A percentile compares a stretch with the other conserved stretches of the same genome.
Conservation (phyloP, 1,140 invertebrate species). For the Argopecten irradians region DNA sequence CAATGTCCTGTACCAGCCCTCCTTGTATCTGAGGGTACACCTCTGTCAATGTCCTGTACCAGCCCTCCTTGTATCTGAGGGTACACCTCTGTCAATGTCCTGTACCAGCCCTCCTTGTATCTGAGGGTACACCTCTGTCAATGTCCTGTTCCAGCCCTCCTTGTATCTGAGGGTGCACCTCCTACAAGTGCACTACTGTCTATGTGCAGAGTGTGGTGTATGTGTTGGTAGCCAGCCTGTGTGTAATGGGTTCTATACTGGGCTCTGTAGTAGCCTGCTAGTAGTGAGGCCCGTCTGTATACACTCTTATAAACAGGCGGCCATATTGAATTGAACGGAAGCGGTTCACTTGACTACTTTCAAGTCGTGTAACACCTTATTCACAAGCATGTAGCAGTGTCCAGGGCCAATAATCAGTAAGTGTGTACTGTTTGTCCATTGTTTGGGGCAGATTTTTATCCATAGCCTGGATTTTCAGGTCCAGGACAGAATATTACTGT, state of each 20-base stretch:
- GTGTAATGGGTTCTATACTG: background rate
- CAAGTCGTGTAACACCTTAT: background rate
- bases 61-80: no score
- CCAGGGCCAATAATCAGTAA: background rate
- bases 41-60: no score
- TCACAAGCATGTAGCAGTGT: background rate
- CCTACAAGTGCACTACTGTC: background rate
- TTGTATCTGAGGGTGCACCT: background rate
- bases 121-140: background rate
- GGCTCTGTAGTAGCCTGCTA: background rate
- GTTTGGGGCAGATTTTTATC: constrained; percentile 1
- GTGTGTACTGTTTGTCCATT: constrained; percentile 15
- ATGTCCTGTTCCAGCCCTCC: background rate
- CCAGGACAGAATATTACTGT: background rate
- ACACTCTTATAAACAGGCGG: constrained; percentile 15
- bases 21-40: no score
- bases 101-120: background rate
- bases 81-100: no score
- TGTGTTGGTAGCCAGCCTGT: background rate
- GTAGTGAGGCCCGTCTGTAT: background rate
- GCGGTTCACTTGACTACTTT: constrained; percentile 15
- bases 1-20: no score
- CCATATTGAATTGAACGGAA: constrained; percentile 15
- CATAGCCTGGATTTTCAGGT: background rate
- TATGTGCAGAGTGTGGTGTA: background rate